phyloP scores from a whole-genome alignment of 2,888 invertebrate genomes.

The Drosophila phalerata region DNA sequence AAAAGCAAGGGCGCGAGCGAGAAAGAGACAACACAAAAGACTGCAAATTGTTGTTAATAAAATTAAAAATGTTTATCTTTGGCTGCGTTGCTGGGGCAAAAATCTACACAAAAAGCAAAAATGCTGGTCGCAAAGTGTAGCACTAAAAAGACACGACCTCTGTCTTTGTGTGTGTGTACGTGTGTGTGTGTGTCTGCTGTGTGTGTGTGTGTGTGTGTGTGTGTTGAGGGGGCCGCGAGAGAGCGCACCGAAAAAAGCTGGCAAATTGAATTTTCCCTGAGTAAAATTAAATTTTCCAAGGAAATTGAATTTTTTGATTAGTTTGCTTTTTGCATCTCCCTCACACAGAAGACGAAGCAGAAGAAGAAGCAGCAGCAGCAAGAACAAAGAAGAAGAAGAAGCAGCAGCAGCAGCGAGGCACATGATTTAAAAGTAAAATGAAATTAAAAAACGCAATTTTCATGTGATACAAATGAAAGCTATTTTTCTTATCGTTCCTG shows the following conservation, averaged over 20 bases:
- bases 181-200: slow-evolving; percentile 20
- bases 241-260: slow-evolving; percentile 61
- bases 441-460: slow-evolving; percentile 72
- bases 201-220: slow-evolving; percentile 18
- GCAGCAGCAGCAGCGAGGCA: slow-evolving; percentile 39
- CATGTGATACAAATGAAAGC: slow-evolving; percentile 53
- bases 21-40: slow-evolving; percentile 34
- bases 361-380: slow-evolving; percentile 26
- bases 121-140: slow-evolving; percentile 53
- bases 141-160: slow-evolving; percentile 41
- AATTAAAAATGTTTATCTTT: slow-evolving; percentile 77
- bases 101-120: slow-evolving; percentile 62
- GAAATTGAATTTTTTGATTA: slow-evolving; percentile 84
- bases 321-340: slow-evolving; percentile 83
- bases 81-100: slow-evolving; percentile 37
- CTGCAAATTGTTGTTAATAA: slow-evolving; percentile 73
- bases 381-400: slow-evolving; percentile 39
- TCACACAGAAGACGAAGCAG: slow-evolving; percentile 55
- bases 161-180: slow-evolving; percentile 5
- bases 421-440: slow-evolving; percentile 79
- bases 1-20: neutral
- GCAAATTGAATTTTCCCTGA: slow-evolving; percentile 80
- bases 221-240: slow-evolving; percentile 38
- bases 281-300: slow-evolving; percentile 82
- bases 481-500: slow-evolving; percentile 27